Evolutionary conservation across 2,797 vertebrate species (phyloP).

Genomic region (Microctenopoma steveboyesi): DNA sequence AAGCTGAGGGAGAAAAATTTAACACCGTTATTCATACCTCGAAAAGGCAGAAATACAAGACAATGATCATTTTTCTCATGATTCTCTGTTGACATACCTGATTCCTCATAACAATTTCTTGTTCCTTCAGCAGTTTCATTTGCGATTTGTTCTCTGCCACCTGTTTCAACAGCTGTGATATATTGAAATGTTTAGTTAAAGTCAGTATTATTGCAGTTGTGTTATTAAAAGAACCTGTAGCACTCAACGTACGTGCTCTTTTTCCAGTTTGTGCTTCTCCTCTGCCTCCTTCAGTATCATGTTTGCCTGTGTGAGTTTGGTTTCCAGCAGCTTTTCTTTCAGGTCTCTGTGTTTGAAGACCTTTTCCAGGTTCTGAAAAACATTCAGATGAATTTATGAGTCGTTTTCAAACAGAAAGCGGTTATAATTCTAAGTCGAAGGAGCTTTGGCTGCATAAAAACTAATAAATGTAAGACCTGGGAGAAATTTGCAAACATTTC

Average conservation of each 20-base stretch:
- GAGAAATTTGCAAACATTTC: slow-evolving; percentile 40
- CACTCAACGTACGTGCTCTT: slow-evolving; percentile 85
- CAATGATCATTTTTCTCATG: not conserved
- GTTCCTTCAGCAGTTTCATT: slow-evolving; percentile 91
- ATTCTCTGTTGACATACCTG: slow-evolving; percentile 84
- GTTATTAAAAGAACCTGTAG: slow-evolving; percentile 1
- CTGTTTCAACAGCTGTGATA: slow-evolving; percentile 90
- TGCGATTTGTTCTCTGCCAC: slow-evolving; percentile 90
- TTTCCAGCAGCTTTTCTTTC: slow-evolving; percentile 96
- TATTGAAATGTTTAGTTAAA: slow-evolving; percentile 27
- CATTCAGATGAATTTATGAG: slow-evolving; percentile 50
- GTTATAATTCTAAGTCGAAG: slow-evolving; percentile 37
- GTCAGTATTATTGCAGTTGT: slow-evolving; percentile 15
- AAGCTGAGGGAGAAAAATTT: slow-evolving; percentile 82
- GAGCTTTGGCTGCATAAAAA: slow-evolving; percentile 33
- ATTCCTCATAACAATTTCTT: slow-evolving; percentile 89
- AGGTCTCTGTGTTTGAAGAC: slow-evolving; percentile 98
- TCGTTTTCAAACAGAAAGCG: slow-evolving; percentile 26
- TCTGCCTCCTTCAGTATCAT: slow-evolving; percentile 90
- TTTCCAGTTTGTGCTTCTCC: slow-evolving; percentile 91
- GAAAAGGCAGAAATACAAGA: slow-evolving; percentile 2
- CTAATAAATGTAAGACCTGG: slow-evolving; percentile 48
- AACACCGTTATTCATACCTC: slow-evolving; percentile 7
- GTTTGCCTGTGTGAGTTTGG: slow-evolving; percentile 93
- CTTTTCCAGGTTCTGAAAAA: slow-evolving; percentile 93